Evolutionary conservation across 2,888 invertebrate genomes (phyloP).

Genomic region (Uloborus plumipes): DNA sequence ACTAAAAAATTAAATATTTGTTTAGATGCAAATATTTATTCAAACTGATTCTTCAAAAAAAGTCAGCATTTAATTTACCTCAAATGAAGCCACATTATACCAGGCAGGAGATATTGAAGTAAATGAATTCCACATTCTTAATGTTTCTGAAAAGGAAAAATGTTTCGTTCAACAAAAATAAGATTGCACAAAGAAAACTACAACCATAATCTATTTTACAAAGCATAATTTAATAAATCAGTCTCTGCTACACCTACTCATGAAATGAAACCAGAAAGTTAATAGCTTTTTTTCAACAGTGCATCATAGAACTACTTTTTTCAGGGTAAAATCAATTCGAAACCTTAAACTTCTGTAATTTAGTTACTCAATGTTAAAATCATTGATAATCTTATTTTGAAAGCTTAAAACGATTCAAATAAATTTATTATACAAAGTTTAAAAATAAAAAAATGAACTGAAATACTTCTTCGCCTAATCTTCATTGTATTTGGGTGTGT

Average conservation of each 20-base stretch:
- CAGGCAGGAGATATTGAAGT: conserved; percentile 29
- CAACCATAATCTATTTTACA: too few relatives aligned
- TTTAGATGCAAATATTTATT: too few relatives aligned
- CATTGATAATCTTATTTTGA: neutral
- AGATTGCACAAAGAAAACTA: too few relatives aligned
- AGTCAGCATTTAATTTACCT: conserved; percentile 6
- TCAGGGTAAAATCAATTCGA: too few relatives aligned
- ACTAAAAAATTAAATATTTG: neutral
- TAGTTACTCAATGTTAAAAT: too few relatives aligned
- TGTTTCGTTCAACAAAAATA: neutral
- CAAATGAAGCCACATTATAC: conserved; percentile 21
- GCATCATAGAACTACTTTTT: too few relatives aligned
- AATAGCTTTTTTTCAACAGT: too few relatives aligned
- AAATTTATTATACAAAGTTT: neutral
- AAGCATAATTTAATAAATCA: too few relatives aligned
- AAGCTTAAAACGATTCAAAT: neutral
- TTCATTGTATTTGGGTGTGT: neutral
- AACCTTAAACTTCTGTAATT: too few relatives aligned
- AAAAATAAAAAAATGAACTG: neutral
- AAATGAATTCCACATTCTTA: conserved; percentile 46
- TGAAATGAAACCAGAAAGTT: too few relatives aligned
- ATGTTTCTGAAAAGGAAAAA: conserved; percentile 19
- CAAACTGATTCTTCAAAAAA: neutral
- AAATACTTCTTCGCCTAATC: conserved; percentile 16
- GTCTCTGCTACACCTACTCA: too few relatives aligned